Evolutionary conservation across 2,797 vertebrate genomes (phyloP).

Genomic region (Acanthiza pusilla): DNA sequence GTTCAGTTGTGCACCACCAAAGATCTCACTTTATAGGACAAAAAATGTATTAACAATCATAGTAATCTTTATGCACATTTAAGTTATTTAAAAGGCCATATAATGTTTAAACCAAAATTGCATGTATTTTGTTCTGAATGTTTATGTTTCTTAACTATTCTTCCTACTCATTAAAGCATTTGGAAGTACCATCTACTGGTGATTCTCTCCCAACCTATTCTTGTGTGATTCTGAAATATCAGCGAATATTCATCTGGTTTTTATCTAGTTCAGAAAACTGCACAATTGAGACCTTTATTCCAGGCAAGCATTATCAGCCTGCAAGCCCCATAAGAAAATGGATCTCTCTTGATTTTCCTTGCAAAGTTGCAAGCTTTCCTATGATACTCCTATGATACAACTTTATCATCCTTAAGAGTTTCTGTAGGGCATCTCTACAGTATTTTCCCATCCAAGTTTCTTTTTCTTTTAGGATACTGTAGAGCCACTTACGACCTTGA

Average conservation of each 20-base stretch:
- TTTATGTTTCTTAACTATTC: background rate
- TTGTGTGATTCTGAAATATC: background rate
- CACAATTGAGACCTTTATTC: background rate
- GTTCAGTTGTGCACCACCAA: accelerated
- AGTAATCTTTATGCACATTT: background rate
- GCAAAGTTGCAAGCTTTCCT: background rate
- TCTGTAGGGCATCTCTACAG: background rate
- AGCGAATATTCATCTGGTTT: background rate
- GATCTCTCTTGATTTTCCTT: background rate
- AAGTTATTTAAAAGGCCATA: background rate
- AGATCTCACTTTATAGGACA: background rate
- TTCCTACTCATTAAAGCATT: background rate
- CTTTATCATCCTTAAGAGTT: background rate
- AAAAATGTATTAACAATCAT: background rate
- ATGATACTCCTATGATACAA: background rate
- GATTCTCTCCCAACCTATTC: background rate
- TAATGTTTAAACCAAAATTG: background rate
- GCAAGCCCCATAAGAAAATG: background rate
- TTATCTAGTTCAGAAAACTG: background rate
- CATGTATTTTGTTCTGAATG: background rate
- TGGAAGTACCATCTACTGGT: background rate
- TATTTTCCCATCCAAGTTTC: background rate
- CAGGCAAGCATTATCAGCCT: background rate
- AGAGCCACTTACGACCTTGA: background rate
- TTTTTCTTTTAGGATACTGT: background rate